Conservation (phyloP, 2,888 invertebrate species). For the Aquatica leii region DNA sequence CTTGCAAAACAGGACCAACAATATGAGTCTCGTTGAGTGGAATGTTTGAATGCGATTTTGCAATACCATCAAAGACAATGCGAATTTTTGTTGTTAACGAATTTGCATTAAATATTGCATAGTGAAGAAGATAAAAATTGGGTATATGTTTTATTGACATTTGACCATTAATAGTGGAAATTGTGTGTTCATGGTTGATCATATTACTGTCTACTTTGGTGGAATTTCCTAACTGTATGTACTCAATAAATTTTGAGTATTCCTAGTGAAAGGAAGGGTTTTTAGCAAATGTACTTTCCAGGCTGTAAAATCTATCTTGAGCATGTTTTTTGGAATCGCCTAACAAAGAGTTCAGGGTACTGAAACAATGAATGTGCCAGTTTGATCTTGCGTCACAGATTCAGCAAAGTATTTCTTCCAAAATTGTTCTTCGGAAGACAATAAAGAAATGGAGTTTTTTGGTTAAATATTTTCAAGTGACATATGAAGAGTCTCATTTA, state of each 20-base stretch:
- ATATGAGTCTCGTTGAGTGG: slow-evolving; percentile 8
- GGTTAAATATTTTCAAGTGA: too few relatives aligned
- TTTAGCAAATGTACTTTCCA: neutral
- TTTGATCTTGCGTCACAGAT: too few relatives aligned
- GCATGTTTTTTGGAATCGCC: neutral
- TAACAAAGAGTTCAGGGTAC: too few relatives aligned
- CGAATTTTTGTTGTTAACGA: slow-evolving; percentile 4
- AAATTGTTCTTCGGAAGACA: too few relatives aligned
- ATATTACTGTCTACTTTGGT: slow-evolving; percentile 8
- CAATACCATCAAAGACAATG: slow-evolving; percentile 10
- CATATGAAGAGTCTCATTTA: too few relatives aligned
- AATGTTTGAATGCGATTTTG: neutral
- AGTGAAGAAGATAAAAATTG: slow-evolving; percentile 13
- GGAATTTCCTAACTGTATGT: too few relatives aligned
- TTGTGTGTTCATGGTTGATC: neutral
- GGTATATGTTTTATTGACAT: neutral
- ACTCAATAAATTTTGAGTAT: slow-evolving; percentile 19
- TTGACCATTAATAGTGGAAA: too few relatives aligned
- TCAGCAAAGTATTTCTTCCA: too few relatives aligned
- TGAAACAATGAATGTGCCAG: too few relatives aligned
- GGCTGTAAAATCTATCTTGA: neutral
- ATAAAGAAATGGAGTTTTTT: too few relatives aligned
- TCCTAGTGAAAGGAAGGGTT: neutral
- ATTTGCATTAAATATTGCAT: neutral
- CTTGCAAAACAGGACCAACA: slow-evolving; percentile 2